A percentile compares a stretch with the other conserved stretches of the same genome.
These are phyloP conservation scores for Lanistes nyassanus DNA, from an alignment of 1,140 invertebrate species.

Conservation along the genomic window DNA sequence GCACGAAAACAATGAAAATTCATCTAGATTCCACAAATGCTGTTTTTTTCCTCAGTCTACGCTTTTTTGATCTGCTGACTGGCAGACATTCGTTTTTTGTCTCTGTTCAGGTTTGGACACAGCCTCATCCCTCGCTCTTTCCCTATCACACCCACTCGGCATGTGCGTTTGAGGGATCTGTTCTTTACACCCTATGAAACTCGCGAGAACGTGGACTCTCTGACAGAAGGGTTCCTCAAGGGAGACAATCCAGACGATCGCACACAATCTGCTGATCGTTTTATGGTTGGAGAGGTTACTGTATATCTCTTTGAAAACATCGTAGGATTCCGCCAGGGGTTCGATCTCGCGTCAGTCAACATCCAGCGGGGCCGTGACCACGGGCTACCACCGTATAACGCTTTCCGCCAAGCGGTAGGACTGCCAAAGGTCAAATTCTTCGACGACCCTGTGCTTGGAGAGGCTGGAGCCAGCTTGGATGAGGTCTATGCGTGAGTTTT, in stretches of 20 bases:
- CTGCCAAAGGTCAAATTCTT: slow-evolving; percentile 51
- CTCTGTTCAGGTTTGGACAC: too few relatives aligned
- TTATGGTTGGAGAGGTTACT: slow-evolving; percentile 57
- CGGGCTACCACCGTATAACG: slow-evolving; percentile 68
- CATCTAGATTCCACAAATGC: too few relatives aligned
- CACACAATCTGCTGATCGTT: not conserved
- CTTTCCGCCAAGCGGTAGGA: slow-evolving; percentile 24
- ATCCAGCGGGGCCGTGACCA: slow-evolving; percentile 30
- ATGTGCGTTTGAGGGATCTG: slow-evolving; percentile 7
- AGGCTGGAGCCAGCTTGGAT: not conserved
- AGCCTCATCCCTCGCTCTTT: too few relatives aligned
- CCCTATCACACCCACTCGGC: slow-evolving; percentile 1
- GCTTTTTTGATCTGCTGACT: too few relatives aligned
- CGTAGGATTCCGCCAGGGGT: slow-evolving; percentile 8
- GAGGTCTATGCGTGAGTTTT: slow-evolving; percentile 8
- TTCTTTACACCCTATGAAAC: slow-evolving; percentile 27
- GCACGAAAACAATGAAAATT: too few relatives aligned
- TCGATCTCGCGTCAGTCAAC: slow-evolving; percentile 31
- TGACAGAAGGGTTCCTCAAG: slow-evolving; percentile 22
- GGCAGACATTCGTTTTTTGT: too few relatives aligned
- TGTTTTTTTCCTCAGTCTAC: too few relatives aligned
- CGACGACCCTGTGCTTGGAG: not conserved
- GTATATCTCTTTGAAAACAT: slow-evolving; percentile 25
- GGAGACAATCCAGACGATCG: slow-evolving; percentile 4
- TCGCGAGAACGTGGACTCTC: slow-evolving; percentile 21